Conservation (phyloP, 2,797 vertebrate genomes). For the Sebastes dallii region DNA sequence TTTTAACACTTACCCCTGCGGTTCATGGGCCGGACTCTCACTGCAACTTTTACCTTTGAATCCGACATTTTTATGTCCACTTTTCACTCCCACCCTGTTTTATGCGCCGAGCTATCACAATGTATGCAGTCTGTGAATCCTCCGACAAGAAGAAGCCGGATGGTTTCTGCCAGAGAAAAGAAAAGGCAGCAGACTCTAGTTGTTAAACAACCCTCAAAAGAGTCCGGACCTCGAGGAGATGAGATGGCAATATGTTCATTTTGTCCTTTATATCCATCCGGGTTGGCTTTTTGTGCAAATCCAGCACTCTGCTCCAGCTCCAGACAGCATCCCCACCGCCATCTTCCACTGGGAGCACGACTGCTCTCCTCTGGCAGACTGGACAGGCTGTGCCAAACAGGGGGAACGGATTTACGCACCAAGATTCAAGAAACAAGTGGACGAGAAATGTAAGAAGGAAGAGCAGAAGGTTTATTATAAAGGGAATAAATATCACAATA, state of each 20-base stretch:
- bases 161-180: constrained; percentile 44
- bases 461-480: not conserved
- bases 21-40: constrained; percentile 98
- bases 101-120: constrained; percentile 62
- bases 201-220: constrained; percentile 32
- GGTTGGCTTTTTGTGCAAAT: constrained; percentile 55
- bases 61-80: constrained; percentile 91
- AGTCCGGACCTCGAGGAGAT: constrained; percentile 56
- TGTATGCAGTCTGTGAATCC: constrained; percentile 39
- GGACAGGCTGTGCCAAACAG: constrained; percentile 50
- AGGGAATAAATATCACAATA: not conserved
- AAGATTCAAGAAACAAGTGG: not conserved
- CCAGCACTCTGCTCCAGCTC: constrained; percentile 65
- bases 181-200: constrained; percentile 14
- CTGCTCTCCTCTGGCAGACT: constrained; percentile 68
- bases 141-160: constrained; percentile 46
- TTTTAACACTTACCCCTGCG: constrained; percentile 88
- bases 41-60: constrained; percentile 98
- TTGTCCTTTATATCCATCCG: constrained; percentile 58
- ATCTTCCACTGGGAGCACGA: constrained; percentile 86
- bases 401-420: constrained; percentile 51
- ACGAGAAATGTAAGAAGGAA: not conserved
- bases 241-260: constrained; percentile 47
- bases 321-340: constrained; percentile 86
- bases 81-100: constrained; percentile 73